A percentile compares a stretch with the other conserved stretches of the same genome.
These are phyloP conservation scores for Dendroctonus valens DNA, from an alignment of 1,140 invertebrate genomes.

Conservation along the genomic window DNA sequence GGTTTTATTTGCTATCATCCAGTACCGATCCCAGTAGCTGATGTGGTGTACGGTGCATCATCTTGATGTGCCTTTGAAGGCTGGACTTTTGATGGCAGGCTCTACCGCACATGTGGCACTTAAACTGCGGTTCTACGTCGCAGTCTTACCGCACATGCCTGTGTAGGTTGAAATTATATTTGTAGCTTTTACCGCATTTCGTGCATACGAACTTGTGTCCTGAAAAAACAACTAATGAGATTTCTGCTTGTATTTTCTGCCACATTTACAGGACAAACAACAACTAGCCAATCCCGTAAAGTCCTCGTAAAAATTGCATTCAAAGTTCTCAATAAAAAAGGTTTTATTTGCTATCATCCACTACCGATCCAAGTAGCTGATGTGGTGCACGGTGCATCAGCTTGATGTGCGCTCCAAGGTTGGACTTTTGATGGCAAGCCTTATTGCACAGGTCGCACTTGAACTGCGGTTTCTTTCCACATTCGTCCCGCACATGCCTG, in stretches of 20 bases:
- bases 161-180: slow-evolving; percentile 64
- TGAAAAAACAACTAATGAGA: background rate
- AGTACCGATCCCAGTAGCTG: too few relatives aligned
- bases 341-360: too few relatives aligned
- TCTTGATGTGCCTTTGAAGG: too few relatives aligned
- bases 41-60: too few relatives aligned
- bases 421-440: slow-evolving; percentile 59
- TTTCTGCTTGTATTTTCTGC: background rate
- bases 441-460: slow-evolving; percentile 75
- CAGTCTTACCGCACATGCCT: slow-evolving; percentile 63
- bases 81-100: slow-evolving; percentile 61
- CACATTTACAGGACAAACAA: too few relatives aligned
- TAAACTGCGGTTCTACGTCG: slow-evolving; percentile 76
- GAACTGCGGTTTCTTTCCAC: slow-evolving; percentile 73
- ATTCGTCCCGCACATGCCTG: slow-evolving; percentile 62
- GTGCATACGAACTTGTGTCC: slow-evolving; percentile 55
- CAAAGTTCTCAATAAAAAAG: too few relatives aligned
- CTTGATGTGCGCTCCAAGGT: slow-evolving; percentile 29
- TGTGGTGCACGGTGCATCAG: too few relatives aligned
- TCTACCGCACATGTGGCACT: slow-evolving; percentile 73
- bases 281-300: too few relatives aligned
- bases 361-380: too few relatives aligned
- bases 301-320: too few relatives aligned
- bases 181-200: slow-evolving; percentile 64
- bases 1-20: too few relatives aligned